Base-by-base conservation (phyloP, 2,797 vertebrate genomes). In the Syngnathus rostellatus region DNA sequence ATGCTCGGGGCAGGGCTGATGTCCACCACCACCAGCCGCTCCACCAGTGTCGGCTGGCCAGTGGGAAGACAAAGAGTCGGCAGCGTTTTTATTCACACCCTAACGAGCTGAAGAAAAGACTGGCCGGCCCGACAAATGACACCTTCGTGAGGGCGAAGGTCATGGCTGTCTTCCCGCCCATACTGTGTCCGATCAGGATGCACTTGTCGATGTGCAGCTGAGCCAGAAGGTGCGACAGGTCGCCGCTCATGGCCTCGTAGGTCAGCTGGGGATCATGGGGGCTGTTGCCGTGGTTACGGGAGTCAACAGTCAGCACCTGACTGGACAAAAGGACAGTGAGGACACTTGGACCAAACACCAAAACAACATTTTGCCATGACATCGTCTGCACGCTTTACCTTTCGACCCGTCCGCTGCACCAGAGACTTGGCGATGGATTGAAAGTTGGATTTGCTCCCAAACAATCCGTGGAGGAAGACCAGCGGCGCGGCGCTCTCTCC, bases 111-210 rank as follows among this genome's bases (percentile, higher is more conserved):
- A 25, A 25, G 31, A 11, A 17, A 2, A 31, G 11, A 41, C 40
- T 10, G 41, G 41, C 9, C 40, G 8, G 40, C 40, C 40, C 9
- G 8, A 9, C 43, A 3, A 14, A 4, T 3, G 12, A 25, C 55
- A 98, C 97, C 92, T 90, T 90, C 2, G 90, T 91, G 66, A 99
- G 85, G 1, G 96, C 92, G 4, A 94, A 83, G 0, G 87, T 81
- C 97, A 98, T 99, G 73, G 95, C 96, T 0, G 94, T 95, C 77
- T 96, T 98, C 59, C 97, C 97, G 41, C 97, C 97, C 97, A 99
- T 98, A 88, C 96, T 98, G 86, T 98, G 96, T 45, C 97, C 97
- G 41, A 98, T 75, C 6, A 98, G 87, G 81, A 97, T 83, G 16
- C 94, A 96, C 78, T 92, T 93, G 51, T 82, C 76, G 17, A 99